These are phyloP conservation scores for Eumacrocentrus americanus DNA, from an alignment of 2,888 invertebrate species.

Conservation along the genomic window DNA sequence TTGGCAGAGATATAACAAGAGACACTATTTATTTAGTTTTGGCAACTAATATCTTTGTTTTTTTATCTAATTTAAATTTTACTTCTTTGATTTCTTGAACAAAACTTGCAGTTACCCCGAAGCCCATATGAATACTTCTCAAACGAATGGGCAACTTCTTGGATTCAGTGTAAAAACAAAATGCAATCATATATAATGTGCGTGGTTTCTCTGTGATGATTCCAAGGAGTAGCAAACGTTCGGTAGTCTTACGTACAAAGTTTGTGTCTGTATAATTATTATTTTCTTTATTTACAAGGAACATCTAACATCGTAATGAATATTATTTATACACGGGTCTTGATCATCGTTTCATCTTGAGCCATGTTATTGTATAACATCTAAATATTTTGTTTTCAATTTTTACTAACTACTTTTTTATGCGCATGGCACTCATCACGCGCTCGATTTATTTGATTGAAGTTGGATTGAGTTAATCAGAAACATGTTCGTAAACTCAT, in stretches of 20 bases:
- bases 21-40: background rate
- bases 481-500: background rate
- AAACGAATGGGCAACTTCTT: background rate
- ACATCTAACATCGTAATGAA: conserved; percentile 50
- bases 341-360: conserved; percentile 41
- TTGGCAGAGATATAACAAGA: background rate
- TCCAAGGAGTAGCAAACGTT: conserved; percentile 46
- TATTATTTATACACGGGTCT: conserved; percentile 44
- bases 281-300: conserved; percentile 52
- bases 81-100: too few relatives aligned
- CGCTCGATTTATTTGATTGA: conserved; percentile 32
- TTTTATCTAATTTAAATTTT: too few relatives aligned
- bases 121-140: background rate
- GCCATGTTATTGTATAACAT: conserved; percentile 38
- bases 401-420: conserved; percentile 29
- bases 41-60: too few relatives aligned
- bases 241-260: conserved; percentile 50
- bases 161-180: background rate
- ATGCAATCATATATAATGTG: background rate
- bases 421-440: background rate
- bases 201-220: background rate
- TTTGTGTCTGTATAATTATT: conserved; percentile 10
- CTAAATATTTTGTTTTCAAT: conserved; percentile 35
- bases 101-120: background rate
- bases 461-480: conserved; percentile 28